A percentile compares a stretch with the other conserved stretches of the same genome.
Evolutionary conservation across 2,888 invertebrate species (phyloP).

Genomic region (Hydropsyche betteni): DNA sequence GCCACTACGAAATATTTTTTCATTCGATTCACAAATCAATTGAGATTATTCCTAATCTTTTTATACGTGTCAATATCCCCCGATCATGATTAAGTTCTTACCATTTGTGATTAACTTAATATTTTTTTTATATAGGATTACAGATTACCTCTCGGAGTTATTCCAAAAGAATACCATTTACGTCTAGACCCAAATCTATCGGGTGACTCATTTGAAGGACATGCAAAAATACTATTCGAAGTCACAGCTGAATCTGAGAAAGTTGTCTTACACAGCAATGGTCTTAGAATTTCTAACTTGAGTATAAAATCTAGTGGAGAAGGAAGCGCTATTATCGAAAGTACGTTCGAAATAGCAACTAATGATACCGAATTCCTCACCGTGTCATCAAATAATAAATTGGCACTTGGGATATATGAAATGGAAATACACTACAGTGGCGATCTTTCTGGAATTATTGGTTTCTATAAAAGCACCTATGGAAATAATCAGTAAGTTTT

Average conservation of each 20-base stretch:
- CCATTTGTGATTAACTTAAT: too few relatives aligned
- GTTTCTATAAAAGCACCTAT: constrained; percentile 68
- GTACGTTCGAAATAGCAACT: constrained; percentile 50
- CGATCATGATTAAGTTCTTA: too few relatives aligned
- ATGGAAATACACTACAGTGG: constrained; percentile 65
- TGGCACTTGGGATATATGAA: constrained; percentile 56
- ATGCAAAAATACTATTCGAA: constrained; percentile 62
- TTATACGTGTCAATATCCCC: too few relatives aligned
- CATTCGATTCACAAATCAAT: too few relatives aligned
- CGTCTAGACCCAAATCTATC: constrained; percentile 72
- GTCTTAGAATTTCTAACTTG: constrained; percentile 61
- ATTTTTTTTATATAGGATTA: constrained; percentile 54
- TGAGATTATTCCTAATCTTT: too few relatives aligned
- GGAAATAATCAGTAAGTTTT: constrained; percentile 61
- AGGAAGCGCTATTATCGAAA: constrained; percentile 47
- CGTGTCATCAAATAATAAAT: constrained; percentile 57
- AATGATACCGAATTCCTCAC: constrained; percentile 59
- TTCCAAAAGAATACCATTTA: constrained; percentile 75
- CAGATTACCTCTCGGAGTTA: constrained; percentile 67
- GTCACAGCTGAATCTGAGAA: constrained; percentile 60
- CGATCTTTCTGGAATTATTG: constrained; percentile 64
- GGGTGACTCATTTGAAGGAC: constrained; percentile 67
- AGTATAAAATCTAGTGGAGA: constrained; percentile 50
- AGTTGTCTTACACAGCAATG: constrained; percentile 71
- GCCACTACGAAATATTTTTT: too few relatives aligned